Evolutionary conservation across 2,888 invertebrate species (phyloP).

Genomic region (Ectobius pallidus): DNA sequence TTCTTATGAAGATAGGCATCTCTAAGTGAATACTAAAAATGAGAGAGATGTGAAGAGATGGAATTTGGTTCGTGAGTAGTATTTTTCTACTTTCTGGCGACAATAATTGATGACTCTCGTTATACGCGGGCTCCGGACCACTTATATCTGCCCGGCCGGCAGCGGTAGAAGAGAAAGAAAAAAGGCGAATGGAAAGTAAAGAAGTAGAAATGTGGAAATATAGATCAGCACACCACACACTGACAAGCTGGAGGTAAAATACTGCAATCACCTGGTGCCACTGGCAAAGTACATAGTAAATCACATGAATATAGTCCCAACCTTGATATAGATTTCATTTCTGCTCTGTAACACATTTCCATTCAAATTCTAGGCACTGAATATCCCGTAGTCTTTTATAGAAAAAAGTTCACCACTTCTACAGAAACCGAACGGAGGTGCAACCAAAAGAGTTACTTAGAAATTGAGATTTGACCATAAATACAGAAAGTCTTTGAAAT

Average conservation of each 20-base stretch:
- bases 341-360: no score
- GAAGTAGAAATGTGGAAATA: neutral
- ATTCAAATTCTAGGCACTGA: no score
- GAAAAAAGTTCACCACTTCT: no score
- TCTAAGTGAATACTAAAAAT: neutral
- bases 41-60: neutral
- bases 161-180: neutral
- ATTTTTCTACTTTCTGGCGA: no score
- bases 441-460: no score
- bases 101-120: constrained; percentile 8
- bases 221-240: neutral
- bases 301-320: neutral
- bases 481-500: no score
- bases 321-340: neutral
- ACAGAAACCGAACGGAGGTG: no score
- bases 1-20: no score
- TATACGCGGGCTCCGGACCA: neutral
- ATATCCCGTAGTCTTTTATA: no score
- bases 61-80: neutral
- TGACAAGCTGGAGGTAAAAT: neutral
- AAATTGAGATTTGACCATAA: no score
- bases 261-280: constrained; percentile 6
- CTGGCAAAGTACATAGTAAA: neutral
- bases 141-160: neutral
- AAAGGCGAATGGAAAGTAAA: neutral